Evolutionary conservation across 2,888 invertebrate species (phyloP).

Genomic region (Cantharis rufa): DNA sequence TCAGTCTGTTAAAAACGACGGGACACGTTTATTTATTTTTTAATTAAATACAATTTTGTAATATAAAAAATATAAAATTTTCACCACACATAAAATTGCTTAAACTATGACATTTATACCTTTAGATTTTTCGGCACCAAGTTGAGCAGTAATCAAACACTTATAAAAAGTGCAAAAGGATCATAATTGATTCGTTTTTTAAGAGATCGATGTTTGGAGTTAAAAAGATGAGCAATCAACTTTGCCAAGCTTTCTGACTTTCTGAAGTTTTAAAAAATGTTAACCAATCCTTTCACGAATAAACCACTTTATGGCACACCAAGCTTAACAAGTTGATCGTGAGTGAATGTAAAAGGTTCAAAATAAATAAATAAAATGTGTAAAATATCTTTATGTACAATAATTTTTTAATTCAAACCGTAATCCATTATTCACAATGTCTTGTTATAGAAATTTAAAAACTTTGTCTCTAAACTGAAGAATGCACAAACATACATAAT

Average conservation of each 20-base stretch:
- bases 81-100: background rate
- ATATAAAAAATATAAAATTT: constrained; percentile 5
- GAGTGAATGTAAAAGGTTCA: background rate
- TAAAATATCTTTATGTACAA: background rate
- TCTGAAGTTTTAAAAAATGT: background rate
- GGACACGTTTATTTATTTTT: background rate
- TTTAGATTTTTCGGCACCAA: background rate
- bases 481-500: background rate
- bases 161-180: background rate
- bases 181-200: background rate
- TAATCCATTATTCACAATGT: background rate
- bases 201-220: background rate
- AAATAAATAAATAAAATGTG: background rate
- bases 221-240: background rate
- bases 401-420: background rate
- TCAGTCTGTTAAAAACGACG: constrained; percentile 1
- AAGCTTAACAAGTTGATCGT: background rate
- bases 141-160: background rate
- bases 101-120: background rate
- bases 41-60: constrained; percentile 3
- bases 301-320: background rate
- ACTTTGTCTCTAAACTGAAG: background rate
- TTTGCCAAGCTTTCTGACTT: background rate
- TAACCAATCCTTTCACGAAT: background rate
- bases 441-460: background rate